Conservation (phyloP, 2,797 vertebrate species). For the Sebastes minor region DNA sequence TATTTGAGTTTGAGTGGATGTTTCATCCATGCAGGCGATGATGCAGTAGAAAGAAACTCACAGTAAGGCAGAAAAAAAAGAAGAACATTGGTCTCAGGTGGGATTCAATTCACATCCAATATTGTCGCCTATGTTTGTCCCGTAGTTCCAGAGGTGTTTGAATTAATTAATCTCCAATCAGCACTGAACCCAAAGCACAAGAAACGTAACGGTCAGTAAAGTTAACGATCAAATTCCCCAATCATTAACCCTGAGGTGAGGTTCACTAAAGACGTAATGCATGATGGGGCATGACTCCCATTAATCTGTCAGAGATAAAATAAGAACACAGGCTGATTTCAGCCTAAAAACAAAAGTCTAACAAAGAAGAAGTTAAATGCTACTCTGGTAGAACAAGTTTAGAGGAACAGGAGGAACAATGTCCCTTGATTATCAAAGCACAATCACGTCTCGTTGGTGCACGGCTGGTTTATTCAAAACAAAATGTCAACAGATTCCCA, state of each 20-base stretch:
- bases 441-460: not conserved
- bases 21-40: no score
- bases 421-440: no score
- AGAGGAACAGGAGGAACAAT: not conserved
- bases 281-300: slow-evolving; percentile 9
- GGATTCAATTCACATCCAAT: not conserved
- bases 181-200: not conserved
- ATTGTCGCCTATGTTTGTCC: not conserved
- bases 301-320: slow-evolving; percentile 35
- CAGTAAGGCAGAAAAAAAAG: not conserved
- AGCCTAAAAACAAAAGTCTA: not conserved
- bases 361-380: not conserved
- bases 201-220: slow-evolving; percentile 8
- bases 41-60: not conserved
- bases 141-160: not conserved
- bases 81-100: not conserved
- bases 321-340: not conserved
- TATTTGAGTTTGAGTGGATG: not conserved
- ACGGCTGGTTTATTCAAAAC: not conserved
- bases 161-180: not conserved
- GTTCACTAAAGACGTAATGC: not conserved
- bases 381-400: not conserved
- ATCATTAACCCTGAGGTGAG: slow-evolving; percentile 32
- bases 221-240: slow-evolving; percentile 18
- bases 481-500: not conserved